Conservation (phyloP, 2,888 invertebrate genomes). For the Perizoma flavofasciatum region DNA sequence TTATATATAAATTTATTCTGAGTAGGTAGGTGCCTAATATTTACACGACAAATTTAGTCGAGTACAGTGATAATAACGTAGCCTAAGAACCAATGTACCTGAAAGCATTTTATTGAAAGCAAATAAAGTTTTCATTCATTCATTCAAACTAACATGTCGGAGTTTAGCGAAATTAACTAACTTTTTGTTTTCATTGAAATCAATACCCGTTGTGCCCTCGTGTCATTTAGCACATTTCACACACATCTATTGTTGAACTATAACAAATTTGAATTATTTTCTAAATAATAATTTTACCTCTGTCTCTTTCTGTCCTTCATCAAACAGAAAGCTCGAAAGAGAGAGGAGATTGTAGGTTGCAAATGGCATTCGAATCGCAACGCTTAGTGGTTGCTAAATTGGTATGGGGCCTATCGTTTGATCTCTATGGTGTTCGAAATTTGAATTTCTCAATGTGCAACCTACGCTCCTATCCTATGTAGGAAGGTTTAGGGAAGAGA, state of each 20-base stretch:
- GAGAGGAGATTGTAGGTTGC: slow-evolving; percentile 9
- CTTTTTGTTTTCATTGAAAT: not conserved
- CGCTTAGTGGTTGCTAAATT: slow-evolving; percentile 48
- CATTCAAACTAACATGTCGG: no score
- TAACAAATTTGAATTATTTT: slow-evolving; percentile 4
- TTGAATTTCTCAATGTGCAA: slow-evolving; percentile 55
- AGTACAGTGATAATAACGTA: no score
- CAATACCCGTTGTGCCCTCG: slow-evolving; percentile 1
- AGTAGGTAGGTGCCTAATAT: no score
- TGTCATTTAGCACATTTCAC: not conserved
- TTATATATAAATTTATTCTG: no score
- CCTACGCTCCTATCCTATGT: slow-evolving; percentile 52
- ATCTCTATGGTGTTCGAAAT: slow-evolving; percentile 43
- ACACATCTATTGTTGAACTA: not conserved
- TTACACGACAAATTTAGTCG: no score
- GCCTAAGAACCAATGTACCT: no score
- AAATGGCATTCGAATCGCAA: slow-evolving; percentile 33
- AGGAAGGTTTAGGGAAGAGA: slow-evolving; percentile 36
- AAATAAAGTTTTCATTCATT: no score
- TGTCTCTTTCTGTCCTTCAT: slow-evolving; percentile 9
- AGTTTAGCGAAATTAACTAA: no score
- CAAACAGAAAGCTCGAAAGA: slow-evolving; percentile 15
- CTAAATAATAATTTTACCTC: slow-evolving; percentile 4
- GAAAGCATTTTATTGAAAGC: no score
- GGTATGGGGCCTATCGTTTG: slow-evolving; percentile 45